phyloP scores from a whole-genome alignment of 2,113 vertebrate genomes.

The Fregata magnificens region DNA sequence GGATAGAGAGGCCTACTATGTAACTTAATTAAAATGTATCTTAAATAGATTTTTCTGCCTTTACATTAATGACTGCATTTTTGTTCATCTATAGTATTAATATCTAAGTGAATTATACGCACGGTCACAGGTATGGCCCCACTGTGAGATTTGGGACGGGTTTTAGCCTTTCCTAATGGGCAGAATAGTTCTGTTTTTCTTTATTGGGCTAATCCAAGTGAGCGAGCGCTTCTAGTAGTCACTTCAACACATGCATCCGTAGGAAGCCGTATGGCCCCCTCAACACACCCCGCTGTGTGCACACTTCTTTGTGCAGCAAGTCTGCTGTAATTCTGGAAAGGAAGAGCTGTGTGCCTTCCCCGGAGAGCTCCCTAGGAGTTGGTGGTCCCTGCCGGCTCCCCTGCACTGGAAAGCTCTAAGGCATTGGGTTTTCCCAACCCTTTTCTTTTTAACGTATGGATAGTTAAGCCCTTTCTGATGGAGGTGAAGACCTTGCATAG shows the following conservation, averaged over 20 bases:
- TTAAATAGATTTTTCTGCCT: background rate
- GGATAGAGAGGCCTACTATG: background rate
- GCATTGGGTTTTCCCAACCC: background rate
- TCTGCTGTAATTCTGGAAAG: background rate
- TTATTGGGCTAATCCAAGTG: background rate
- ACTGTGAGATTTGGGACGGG: background rate
- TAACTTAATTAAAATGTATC: background rate
- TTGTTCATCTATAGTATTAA: background rate
- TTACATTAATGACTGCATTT: background rate
- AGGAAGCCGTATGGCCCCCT: accelerated
- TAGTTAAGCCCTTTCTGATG: background rate
- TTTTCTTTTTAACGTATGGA: background rate
- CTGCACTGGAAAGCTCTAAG: background rate
- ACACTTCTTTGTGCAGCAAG: background rate
- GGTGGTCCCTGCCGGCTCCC: background rate
- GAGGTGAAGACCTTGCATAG: background rate
- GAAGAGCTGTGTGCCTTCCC: background rate
- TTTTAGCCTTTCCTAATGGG: background rate
- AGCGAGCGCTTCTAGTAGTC: background rate
- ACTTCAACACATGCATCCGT: accelerated
- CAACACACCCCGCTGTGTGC: accelerated
- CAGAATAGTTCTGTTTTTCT: background rate
- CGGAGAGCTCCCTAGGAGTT: accelerated
- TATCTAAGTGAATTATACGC: background rate
- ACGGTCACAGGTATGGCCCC: background rate